These are phyloP conservation scores for Gymnosoma rotundatum DNA, from an alignment of 2,888 invertebrate genomes.

Conservation along the genomic window DNA sequence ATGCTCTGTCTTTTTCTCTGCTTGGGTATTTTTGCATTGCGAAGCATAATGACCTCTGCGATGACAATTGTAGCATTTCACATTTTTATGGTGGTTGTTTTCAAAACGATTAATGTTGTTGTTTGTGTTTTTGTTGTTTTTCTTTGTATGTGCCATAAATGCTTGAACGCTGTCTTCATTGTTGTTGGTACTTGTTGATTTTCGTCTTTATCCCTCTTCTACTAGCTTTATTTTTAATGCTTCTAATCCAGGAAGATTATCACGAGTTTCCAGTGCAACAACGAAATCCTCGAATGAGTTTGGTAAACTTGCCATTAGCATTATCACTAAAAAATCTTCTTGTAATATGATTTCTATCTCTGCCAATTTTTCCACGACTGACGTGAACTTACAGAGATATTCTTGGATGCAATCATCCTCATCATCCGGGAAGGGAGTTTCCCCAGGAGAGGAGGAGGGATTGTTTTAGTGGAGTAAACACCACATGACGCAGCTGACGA, in stretches of 20 bases:
- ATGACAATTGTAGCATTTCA: conserved; percentile 58
- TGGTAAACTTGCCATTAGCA: conserved; percentile 62
- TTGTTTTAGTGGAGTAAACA: too few species aligned
- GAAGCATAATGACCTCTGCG: conserved; percentile 59
- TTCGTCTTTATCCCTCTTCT: conserved; percentile 59
- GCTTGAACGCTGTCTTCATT: conserved; percentile 48
- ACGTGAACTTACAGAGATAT: conserved; percentile 29
- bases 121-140: conserved; percentile 20
- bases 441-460: too few species aligned
- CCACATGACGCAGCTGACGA: too few species aligned
- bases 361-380: conserved; percentile 46
- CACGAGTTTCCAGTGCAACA: conserved; percentile 57
- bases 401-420: conserved; percentile 41
- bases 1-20: conserved; percentile 12
- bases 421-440: too few species aligned
- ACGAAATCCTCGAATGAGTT: conserved; percentile 66
- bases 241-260: conserved; percentile 51
- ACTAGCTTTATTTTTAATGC: conserved; percentile 57
- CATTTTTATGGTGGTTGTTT: conserved; percentile 39
- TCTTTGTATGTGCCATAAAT: conserved; percentile 39
- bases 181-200: conserved; percentile 11
- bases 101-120: conserved; percentile 8
- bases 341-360: conserved; percentile 51
- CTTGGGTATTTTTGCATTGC: conserved; percentile 47
- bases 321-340: conserved; percentile 59